Evolutionary conservation across 2,113 vertebrate species (phyloP).

Genomic region (Phalacrocorax pelagicus): DNA sequence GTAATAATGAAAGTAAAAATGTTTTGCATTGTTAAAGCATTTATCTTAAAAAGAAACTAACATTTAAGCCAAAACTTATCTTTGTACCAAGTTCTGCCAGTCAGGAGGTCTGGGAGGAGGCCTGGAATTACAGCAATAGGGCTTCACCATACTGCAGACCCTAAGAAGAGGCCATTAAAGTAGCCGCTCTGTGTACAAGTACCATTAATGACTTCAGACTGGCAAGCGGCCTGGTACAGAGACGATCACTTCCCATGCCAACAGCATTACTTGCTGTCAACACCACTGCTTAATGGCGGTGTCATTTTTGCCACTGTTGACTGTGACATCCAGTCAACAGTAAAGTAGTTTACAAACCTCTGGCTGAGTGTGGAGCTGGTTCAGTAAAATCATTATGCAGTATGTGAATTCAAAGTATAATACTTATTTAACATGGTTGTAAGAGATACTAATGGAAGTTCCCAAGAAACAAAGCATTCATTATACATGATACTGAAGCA

Average conservation of each 20-base stretch:
- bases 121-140: not conserved
- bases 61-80: not conserved
- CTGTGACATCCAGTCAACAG: not conserved
- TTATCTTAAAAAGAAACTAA: not conserved
- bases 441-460: not conserved
- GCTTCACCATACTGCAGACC: not conserved
- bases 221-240: not conserved
- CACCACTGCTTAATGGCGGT: not conserved
- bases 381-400: not conserved
- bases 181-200: not conserved
- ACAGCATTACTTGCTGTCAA: not conserved
- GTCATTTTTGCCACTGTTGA: not conserved
- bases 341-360: not conserved
- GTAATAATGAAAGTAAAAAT: not conserved
- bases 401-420: not conserved
- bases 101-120: not conserved
- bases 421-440: not conserved
- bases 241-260: not conserved
- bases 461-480: not conserved
- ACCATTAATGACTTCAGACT: constrained; percentile 4
- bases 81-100: not conserved
- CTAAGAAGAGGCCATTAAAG: not conserved
- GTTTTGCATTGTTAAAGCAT: constrained; percentile 8
- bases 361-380: not conserved
- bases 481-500: not conserved